Conservation (phyloP, 1,140 invertebrate genomes). For the Dufourea novaeangliae region DNA sequence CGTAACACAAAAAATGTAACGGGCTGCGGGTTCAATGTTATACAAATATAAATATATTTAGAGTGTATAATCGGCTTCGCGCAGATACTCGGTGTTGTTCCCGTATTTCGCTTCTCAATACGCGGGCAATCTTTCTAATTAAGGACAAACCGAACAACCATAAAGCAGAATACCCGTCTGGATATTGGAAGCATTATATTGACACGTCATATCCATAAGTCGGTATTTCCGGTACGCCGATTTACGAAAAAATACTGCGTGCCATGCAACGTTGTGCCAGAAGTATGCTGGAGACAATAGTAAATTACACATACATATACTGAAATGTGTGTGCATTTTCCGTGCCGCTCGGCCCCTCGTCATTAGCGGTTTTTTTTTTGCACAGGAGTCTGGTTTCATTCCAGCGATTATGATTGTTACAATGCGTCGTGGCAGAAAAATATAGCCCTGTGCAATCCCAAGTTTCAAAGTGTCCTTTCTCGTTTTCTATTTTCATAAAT, state of each 20-base stretch:
- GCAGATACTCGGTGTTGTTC: neutral
- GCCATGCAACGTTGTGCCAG: conserved; percentile 3
- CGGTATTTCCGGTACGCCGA: neutral
- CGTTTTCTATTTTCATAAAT: neutral
- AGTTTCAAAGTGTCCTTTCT: neutral
- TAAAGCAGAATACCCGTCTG: neutral
- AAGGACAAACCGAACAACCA: neutral
- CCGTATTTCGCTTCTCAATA: neutral
- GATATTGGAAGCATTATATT: conserved; percentile 15
- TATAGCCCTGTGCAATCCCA: neutral
- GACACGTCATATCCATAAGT: neutral
- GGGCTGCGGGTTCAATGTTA: too few relatives aligned
- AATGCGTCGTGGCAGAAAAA: neutral
- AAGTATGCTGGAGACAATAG: neutral
- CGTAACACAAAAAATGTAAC: too few relatives aligned
- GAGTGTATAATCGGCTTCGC: too few relatives aligned
- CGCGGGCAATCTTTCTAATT: neutral
- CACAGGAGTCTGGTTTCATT: neutral
- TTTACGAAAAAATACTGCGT: neutral
- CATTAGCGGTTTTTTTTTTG: neutral
- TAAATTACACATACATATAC: conserved; percentile 3
- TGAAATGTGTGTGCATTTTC: neutral
- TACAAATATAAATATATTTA: too few relatives aligned
- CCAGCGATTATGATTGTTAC: neutral
- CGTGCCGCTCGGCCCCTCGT: neutral